These are phyloP conservation scores for Bugula neritina DNA, from an alignment of 2,888 invertebrate species.

Conservation along the genomic window DNA sequence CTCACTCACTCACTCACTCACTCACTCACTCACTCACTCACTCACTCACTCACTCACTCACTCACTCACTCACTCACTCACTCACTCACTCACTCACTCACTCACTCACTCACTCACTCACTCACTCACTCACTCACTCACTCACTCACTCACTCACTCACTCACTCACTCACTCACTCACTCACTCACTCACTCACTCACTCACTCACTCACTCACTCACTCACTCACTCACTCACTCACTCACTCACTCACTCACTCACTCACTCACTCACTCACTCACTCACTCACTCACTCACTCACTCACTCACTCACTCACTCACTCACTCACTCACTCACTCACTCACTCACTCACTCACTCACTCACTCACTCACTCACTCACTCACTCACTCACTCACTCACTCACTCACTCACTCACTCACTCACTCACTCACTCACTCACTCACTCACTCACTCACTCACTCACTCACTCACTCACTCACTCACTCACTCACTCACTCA, in stretches of 20 bases:
- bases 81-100: conserved; percentile 6
- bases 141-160: conserved; percentile 6
- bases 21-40: conserved; percentile 6
- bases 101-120: conserved; percentile 6
- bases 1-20: conserved; percentile 6
- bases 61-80: conserved; percentile 6
- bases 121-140: conserved; percentile 6
- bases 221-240: conserved; percentile 6
- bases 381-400: too few relatives aligned
- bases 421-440: conserved; percentile 6
- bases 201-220: conserved; percentile 6
- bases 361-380: background rate
- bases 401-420: conserved; percentile 6
- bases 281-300: conserved; percentile 6
- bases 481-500: conserved; percentile 6
- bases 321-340: background rate
- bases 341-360: background rate
- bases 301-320: conserved; percentile 6
- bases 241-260: conserved; percentile 6
- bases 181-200: conserved; percentile 6
- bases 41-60: conserved; percentile 6
- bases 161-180: conserved; percentile 6
- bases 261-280: conserved; percentile 6
- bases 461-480: conserved; percentile 6
- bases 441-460: conserved; percentile 6